Base-by-base conservation (phyloP, 2,113 vertebrate species). In the Aptenodytes patagonicus region DNA sequence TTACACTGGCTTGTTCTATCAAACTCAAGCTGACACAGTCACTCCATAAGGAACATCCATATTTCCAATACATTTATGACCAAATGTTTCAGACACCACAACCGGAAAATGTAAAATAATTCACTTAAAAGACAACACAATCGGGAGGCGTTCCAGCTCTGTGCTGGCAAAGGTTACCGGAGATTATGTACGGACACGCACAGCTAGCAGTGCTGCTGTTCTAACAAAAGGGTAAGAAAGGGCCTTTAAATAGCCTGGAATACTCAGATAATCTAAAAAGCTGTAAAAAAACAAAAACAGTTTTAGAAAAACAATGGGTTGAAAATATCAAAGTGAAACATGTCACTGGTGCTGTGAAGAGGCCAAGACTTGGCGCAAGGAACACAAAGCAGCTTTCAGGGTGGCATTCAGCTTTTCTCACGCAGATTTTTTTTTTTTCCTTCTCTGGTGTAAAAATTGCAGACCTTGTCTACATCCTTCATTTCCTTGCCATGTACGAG, bases 71-170 rank as follows among this genome's bases (percentile, higher is more conserved):
- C 71, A 83, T 94, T 95, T 95, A 55, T 34, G 84, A 81, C 31
- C 9, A 83, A 87, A 61, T 81, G 38, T 61, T 96, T 96, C 61
- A 90, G 70, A 28, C 15, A 72, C 32, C 44, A 66, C 49, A 83
- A 90, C 57, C 76, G 95, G 64, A 92, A 96, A 96, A 95, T 36
- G 31, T 89, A 60, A 96, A 97, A 69, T 79, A 96, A 92, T 95
- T 96, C 51, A 76, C 72, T 96, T 91, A 83, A 94, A 94, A 91
- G 26, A 79, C 49, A 89, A 52, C 29, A 65, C n/a, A 91, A 51
- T 0, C 78, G 46, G 68, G 75, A 92, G 51, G 49, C 65, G 40
- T 94, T 95, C 66, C 89, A 94, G 81, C 28, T 89, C 47, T 64
- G 36, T 71, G 62, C 83, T 96, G 95, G 91, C 86, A 95, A 57